Evolutionary conservation across 2,797 vertebrate species (phyloP).

Genomic region (Potorous gilbertii): DNA sequence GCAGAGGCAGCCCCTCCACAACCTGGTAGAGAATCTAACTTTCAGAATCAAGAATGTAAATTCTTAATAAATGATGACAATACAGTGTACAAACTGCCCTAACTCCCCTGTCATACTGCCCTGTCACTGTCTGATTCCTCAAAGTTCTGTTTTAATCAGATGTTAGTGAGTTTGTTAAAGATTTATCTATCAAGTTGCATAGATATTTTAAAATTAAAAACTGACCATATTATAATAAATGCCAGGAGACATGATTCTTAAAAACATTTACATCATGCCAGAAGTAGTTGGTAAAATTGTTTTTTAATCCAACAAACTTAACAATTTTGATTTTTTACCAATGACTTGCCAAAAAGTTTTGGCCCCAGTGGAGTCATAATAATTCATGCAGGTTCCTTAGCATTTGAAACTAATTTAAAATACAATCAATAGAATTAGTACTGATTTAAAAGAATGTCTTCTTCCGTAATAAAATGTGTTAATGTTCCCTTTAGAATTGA

Average conservation of each 20-base stretch:
- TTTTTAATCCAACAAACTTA: slow-evolving; percentile 30
- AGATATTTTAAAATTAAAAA: slow-evolving; percentile 58
- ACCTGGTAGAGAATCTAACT: not conserved
- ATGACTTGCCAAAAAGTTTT: slow-evolving; percentile 29
- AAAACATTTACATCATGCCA: slow-evolving; percentile 2
- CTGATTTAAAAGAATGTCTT: slow-evolving; percentile 33
- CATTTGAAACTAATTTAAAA: slow-evolving; percentile 31
- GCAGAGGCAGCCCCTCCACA: not conserved
- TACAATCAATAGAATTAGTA: slow-evolving; percentile 39
- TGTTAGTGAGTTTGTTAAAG: slow-evolving; percentile 34
- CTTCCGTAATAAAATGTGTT: slow-evolving; percentile 30
- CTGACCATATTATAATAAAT: slow-evolving; percentile 60
- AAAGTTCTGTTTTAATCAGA: slow-evolving; percentile 58
- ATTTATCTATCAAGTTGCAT: slow-evolving; percentile 53
- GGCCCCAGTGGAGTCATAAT: slow-evolving; percentile 15
- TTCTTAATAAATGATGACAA: slow-evolving; percentile 31
- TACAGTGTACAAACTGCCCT: not conserved
- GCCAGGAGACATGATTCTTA: slow-evolving; percentile 51
- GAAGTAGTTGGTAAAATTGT: slow-evolving; percentile 44
- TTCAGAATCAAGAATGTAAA: slow-evolving; percentile 12
- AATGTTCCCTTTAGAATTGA: slow-evolving; percentile 36
- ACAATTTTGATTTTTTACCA: slow-evolving; percentile 47
- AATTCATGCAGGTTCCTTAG: not conserved
- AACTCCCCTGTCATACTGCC: not conserved
- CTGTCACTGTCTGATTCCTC: slow-evolving; percentile 49